Evolutionary conservation across 2,113 vertebrate genomes (phyloP), one percentile per base, ranked within the genome.

Genomic region (Hyperopisus bebe): DNA sequence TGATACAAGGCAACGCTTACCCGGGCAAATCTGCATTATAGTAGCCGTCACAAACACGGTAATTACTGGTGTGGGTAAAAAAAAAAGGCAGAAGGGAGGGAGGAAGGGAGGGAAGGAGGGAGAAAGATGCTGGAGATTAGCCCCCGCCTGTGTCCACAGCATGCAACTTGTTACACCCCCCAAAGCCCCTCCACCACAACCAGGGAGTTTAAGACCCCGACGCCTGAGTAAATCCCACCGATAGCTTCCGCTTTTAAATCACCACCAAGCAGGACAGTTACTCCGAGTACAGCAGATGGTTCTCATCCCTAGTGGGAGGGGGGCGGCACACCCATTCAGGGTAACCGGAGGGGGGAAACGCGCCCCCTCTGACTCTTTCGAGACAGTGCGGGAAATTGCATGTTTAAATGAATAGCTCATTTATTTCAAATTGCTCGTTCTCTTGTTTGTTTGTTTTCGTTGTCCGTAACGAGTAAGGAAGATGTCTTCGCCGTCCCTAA

Each of bases 21-120:
- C 98, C 98, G 94, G 98, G 98, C 96, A 99, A 99, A 98, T 99
- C 98, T 95, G 98, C 98, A 98, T 99, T 99, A 99, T 99, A 99
- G 98, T 99, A 99, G 96, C 98, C 98, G 92, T 99, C 98, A 96
- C 98, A 99, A 96, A 99, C 98, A 95, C 97, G 98, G 97, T 99
- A 99, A 99, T 98, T 99, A 99, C 98, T 99, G 98, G 97, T 97
- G 95, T 95, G 94, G 97, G 96, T 97, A 95, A 96, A 96, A 96
- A 94, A 95, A 96, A 96, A 96, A 94, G 95, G 95, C 95, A 96
- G 95, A 95, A 95, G 95, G 95, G n/a, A 66, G 62, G 62, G 58
- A 51, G 94, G 94, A 96, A 95, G 46, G 93, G 84, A 95, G 95
- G 95, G 62, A 31, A 27, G 62, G 62, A 95, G 44, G 44, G 94